phyloP scores from a whole-genome alignment of 1,140 invertebrate species.

The Neotoxoptera formosana region DNA sequence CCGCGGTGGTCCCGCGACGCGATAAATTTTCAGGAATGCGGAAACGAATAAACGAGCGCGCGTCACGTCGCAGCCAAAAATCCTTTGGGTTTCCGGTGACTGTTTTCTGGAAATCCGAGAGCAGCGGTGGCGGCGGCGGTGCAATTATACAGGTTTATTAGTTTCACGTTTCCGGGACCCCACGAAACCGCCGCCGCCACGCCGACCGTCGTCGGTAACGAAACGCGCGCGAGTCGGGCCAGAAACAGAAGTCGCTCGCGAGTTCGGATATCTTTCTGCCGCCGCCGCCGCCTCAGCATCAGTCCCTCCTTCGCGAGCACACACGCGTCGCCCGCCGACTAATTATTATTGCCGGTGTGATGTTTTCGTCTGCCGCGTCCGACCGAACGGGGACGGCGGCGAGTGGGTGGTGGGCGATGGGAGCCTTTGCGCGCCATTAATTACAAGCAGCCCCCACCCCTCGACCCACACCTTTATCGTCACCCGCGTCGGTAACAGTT shows the following conservation, averaged over 20 bases:
- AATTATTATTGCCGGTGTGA: slow-evolving; percentile 33
- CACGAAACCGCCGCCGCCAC: slow-evolving; percentile 32
- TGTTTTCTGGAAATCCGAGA: slow-evolving; percentile 15
- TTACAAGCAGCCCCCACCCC: neutral
- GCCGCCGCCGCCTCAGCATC: neutral
- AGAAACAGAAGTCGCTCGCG: no score
- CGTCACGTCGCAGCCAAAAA: neutral
- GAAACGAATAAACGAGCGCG: neutral
- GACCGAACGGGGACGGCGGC: neutral
- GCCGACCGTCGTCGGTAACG: neutral
- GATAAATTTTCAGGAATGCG: neutral
- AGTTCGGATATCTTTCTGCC: neutral
- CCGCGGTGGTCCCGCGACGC: no score
- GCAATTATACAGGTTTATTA: slow-evolving; percentile 43
- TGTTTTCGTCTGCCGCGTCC: slow-evolving; percentile 42
- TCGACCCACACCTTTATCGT: neutral
- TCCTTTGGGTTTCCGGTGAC: neutral
- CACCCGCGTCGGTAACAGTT: neutral
- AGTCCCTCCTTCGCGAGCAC: neutral
- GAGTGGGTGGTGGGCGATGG: no score
- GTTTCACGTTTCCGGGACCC: slow-evolving; percentile 47
- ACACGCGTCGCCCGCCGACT: slow-evolving; percentile 5
- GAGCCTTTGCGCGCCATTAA: slow-evolving; percentile 42
- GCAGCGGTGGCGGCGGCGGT: neutral
- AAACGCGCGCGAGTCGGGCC: neutral